These are phyloP conservation scores for Tethya wilhelma DNA, from an alignment of 37 sponge, comb jelly and placozoan genomes.

Conservation along the genomic window DNA sequence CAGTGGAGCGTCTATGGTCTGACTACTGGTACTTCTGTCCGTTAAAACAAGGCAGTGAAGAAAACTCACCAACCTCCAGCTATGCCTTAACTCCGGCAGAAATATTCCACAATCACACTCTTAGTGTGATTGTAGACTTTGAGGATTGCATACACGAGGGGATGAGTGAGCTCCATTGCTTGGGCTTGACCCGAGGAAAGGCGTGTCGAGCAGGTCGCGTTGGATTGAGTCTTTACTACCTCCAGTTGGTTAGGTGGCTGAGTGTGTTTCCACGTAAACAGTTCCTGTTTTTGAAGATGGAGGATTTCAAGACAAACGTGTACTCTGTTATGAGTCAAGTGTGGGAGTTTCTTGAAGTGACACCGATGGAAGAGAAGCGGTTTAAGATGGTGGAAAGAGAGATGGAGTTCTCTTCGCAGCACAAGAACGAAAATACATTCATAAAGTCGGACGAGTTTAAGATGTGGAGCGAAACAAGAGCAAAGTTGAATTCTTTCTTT, in stretches of 20 bases:
- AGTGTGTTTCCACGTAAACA: conserved; percentile 21
- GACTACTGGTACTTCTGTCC: conserved; percentile 60
- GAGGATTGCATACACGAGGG: conserved; percentile 7
- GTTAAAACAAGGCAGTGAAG: too few species aligned
- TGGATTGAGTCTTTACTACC: conserved; percentile 41
- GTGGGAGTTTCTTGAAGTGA: conserved; percentile 30
- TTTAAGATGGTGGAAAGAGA: background rate
- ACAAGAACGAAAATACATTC: conserved; percentile 18
- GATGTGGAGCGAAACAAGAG: conserved; percentile 37
- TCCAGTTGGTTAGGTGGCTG: conserved; percentile 34
- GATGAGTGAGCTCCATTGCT: conserved; percentile 9
- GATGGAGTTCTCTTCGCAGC: conserved; percentile 6
- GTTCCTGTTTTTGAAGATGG: conserved; percentile 17
- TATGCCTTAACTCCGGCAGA: background rate
- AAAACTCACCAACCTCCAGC: background rate
- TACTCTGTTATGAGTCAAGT: background rate
- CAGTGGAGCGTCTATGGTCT: conserved; percentile 52
- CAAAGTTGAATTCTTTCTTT: conserved; percentile 15
- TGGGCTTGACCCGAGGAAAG: background rate
- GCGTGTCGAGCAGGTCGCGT: conserved; percentile 11
- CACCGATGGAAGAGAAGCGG: background rate
- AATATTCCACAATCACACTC: conserved; percentile 35
- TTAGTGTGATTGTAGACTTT: conserved; percentile 7
- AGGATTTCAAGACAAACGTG: conserved; percentile 12
- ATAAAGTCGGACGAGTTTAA: too few species aligned